Evolutionary conservation across 2,888 invertebrate genomes (phyloP), one percentile per base, ranked within the genome.

Genomic region (Ochlodes sylvanus): DNA sequence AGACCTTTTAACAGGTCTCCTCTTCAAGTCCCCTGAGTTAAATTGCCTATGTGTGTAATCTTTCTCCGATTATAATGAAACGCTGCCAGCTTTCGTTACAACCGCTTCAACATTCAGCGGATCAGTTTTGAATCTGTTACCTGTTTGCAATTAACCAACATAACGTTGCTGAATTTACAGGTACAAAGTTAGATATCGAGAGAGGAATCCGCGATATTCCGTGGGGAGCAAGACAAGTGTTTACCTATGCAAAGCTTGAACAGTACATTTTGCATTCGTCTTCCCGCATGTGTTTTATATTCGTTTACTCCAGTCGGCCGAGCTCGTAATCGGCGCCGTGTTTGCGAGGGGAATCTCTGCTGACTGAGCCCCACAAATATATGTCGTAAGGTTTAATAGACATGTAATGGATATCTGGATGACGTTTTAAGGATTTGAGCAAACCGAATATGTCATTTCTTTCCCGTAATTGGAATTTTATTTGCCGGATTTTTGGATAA

Each of bases 381-480:
- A 92, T 92, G 93, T 93, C 93, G 92, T 92, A 89, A 92, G 93
- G 92, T 92, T 92, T 93, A 93, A 93, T 93, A 92, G 91, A 92
- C 91, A 92, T 93, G 93, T 93, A 92, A 93, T 93, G 92, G 93
- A 93, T 93, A 92, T 93, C 92, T 92, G 92, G 91, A 93, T 93
- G 93, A 92, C 93, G 88, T 90, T 92, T 92, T 92, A 92, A 93
- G 93, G 93, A 92, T 93, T 93, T 93, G 92, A 84, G 93, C 92
- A 93, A 92, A 92, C 93, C 89, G 90, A 92, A 92, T 92, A 92
- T 91, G 92, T 91, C 92, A 92, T 91, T 90, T 89, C 86, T 85
- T 88, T 86, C 83, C 83, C 82, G 80, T 80, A 87, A 93, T 92
- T 91, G 90, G 88, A 91, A 90, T 92, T 92, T 92, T 90, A 92